Conservation (phyloP, 1,140 invertebrate species). For the Pseudomyrmex pallidus region DNA sequence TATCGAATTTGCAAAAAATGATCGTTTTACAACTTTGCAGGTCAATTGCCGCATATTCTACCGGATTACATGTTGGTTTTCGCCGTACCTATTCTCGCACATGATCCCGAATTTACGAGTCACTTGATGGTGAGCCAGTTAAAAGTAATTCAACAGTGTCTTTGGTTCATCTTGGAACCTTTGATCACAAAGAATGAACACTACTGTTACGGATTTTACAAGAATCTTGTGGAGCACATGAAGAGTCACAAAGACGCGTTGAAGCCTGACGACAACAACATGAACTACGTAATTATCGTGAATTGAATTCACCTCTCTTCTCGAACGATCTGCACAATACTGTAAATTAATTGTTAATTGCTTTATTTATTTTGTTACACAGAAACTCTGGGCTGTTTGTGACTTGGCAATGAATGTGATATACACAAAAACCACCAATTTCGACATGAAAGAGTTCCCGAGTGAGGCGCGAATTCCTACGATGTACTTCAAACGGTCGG, state of each 20-base stretch:
- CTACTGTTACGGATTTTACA: conserved; percentile 98
- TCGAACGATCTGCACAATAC: neutral
- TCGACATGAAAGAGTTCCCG: conserved; percentile 95
- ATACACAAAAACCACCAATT: conserved; percentile 93
- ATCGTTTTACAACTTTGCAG: conserved; percentile 67
- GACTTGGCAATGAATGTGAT: conserved; percentile 96
- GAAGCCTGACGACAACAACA: conserved; percentile 91
- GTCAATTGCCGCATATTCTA: conserved; percentile 93
- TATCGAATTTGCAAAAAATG: neutral
- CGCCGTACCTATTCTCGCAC: conserved; percentile 96
- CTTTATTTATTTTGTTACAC: conserved; percentile 68
- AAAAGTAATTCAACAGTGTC: conserved; percentile 92
- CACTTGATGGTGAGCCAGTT: conserved; percentile 91
- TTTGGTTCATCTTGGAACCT: conserved; percentile 97
- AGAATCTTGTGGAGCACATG: conserved; percentile 96
- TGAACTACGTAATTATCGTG: conserved; percentile 90
- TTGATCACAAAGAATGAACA: conserved; percentile 96
- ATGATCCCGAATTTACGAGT: conserved; percentile 93
- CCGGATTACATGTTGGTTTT: conserved; percentile 99
- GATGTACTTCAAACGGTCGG: conserved; percentile 92
- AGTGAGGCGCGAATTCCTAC: conserved; percentile 93
- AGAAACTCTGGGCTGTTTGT: conserved; percentile 98
- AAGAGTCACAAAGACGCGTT: conserved; percentile 96
- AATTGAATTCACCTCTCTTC: neutral
- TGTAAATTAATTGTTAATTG: neutral